Evolutionary conservation across 2,113 vertebrate species (phyloP), one percentile per base, ranked within the genome.

Genomic region (Copsychus sechellarum): DNA sequence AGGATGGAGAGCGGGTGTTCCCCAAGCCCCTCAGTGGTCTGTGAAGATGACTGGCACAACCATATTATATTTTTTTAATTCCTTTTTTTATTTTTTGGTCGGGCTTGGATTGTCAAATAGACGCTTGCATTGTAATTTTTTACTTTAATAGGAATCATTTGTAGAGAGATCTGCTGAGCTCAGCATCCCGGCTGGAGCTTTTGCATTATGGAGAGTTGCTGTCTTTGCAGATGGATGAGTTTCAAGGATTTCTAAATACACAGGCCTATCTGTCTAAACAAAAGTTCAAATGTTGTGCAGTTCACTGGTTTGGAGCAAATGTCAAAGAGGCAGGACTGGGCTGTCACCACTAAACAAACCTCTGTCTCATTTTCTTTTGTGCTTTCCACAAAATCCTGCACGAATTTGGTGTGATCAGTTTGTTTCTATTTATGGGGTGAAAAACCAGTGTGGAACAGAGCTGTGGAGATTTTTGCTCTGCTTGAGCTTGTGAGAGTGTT

Each of bases 101-200:
- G 82, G 84, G 80, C 86, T 96, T 91, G 73, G 90, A 83, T 92
- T 95, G 93, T 93, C 93, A 96, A 95, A 93, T 94, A 94, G 96
- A 86, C 3, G 50, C 84, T 95, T 82, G 89, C 87, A 70, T 86
- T 96, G 93, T 94, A 93, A 95, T 95, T 97, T 97, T 96, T 96
- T 94, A 94, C 92, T 95, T 95, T 95, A 97, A 96, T 96, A 94
- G 94, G 93, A 95, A 95, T 96, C 93, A 85, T 94, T 94, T 94
- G 88, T 90, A 93, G 88, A 72, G 86, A 94, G 90, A 96, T 97
- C 57, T 96, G 95, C 96, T 95, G 90, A 94, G 80, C 82, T 97
- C 96, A 97, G 95, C 96, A 94, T 88, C 90, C 92, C 26, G 0
- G 54, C 77, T 95, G 76, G 74, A 89, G 92, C 61, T 93, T 93